Conservation (phyloP, 2,113 vertebrate genomes). For the Pollachius pollachius region DNA sequence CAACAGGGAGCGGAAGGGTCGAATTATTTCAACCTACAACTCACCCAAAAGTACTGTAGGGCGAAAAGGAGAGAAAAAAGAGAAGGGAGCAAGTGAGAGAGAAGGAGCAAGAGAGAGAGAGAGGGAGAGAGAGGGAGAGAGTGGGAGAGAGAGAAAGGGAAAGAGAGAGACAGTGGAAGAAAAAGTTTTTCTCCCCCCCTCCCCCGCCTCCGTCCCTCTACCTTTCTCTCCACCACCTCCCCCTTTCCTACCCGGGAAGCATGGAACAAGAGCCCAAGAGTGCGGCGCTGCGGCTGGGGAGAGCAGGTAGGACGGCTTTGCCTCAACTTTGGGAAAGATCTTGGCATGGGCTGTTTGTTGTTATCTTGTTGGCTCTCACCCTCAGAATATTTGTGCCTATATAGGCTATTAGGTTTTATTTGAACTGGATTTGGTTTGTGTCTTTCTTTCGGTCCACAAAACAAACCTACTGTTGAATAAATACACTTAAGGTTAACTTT, state of each 20-base stretch:
- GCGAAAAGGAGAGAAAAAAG: conserved; percentile 44
- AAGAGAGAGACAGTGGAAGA: conserved; percentile 21
- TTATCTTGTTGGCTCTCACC: not conserved
- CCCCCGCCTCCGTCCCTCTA: conserved; percentile 10
- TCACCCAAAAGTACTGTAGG: conserved; percentile 72
- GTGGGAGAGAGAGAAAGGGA: conserved; percentile 42
- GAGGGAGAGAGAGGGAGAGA: conserved; percentile 42
- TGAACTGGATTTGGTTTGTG: no score
- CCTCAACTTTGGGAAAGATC: conserved; percentile 1
- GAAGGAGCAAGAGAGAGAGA: conserved; percentile 28
- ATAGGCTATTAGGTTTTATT: no score
- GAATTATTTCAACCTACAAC: conserved; percentile 94
- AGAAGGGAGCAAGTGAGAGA: conserved; percentile 26
- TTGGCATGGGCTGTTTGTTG: not conserved
- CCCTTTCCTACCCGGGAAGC: conserved; percentile 65
- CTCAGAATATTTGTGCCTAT: no score
- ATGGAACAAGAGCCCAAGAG: conserved; percentile 91
- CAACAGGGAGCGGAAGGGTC: conserved; percentile 97
- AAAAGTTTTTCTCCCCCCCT: conserved; percentile 58
- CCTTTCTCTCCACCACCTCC: conserved; percentile 51
- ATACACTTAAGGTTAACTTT: no score
- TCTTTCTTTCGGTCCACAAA: no score
- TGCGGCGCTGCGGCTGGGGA: conserved; percentile 79
- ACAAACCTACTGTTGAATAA: no score
- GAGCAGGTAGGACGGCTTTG: conserved; percentile 84